Conservation (phyloP, 2,797 vertebrate genomes). For the Sebastes hubbsi region DNA sequence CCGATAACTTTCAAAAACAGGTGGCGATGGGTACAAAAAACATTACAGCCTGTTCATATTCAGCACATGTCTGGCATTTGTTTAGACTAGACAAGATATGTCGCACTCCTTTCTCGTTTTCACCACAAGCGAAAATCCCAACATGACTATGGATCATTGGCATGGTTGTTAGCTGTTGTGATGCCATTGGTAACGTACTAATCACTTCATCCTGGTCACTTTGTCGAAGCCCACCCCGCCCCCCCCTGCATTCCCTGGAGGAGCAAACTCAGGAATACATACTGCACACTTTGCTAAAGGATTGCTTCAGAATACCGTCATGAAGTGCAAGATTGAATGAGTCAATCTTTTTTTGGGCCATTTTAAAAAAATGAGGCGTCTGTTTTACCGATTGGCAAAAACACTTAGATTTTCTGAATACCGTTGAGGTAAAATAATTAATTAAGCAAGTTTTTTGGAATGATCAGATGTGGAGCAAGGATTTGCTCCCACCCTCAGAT, state of each 20-base stretch:
- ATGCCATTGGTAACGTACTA: conserved; percentile 49
- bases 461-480: conserved; percentile 18
- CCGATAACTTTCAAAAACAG: conserved; percentile 17
- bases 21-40: conserved; percentile 25
- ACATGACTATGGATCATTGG: conserved; percentile 36
- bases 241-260: conserved; percentile 60
- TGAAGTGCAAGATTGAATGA: conserved; percentile 45
- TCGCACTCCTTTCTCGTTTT: not conserved
- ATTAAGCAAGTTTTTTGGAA: conserved; percentile 36
- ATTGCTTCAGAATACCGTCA: conserved; percentile 62
- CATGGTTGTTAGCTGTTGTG: conserved; percentile 71
- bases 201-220: conserved; percentile 54
- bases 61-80: conserved; percentile 4
- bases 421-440: conserved; percentile 22
- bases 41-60: conserved; percentile 12
- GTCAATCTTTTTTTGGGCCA: conserved; percentile 19
- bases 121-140: conserved; percentile 23
- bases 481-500: conserved; percentile 27
- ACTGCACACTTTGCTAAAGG: conserved; percentile 70
- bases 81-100: conserved; percentile 14
- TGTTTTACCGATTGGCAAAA: conserved; percentile 22
- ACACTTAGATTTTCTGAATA: conserved; percentile 26
- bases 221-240: conserved; percentile 42
- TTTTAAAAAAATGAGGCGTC: conserved; percentile 22
- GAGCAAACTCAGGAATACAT: conserved; percentile 84